Evolutionary conservation across 2,888 invertebrate species (phyloP), one percentile per base, ranked within the genome.

Genomic region (Cataglyphis altisquamis): DNA sequence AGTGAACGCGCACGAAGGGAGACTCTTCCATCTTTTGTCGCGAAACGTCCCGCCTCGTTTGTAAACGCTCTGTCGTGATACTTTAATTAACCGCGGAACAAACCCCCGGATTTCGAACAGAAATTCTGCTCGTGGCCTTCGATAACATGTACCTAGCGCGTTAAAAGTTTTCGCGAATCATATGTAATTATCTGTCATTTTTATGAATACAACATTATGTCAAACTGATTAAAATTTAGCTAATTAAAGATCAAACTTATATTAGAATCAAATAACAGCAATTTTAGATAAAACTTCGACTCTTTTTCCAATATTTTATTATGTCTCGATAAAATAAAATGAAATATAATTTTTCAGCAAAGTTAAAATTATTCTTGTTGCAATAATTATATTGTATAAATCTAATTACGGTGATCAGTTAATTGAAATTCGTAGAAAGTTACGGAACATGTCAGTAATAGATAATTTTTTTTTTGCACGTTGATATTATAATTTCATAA

Each of bases 41-140:
- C 41, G 29, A 77, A 77, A 77, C 55, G 39, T 72, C 72, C 78
- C 72, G 72, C 32, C 72, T 80, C 78, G 78, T 80, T 80, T 80
- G 78, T 80, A 80, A 80, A 80, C 78, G 78, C 72, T 32, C 78
- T 45, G 55, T 57, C 70, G 78, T 78, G 60, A 80, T 80, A 80
- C 78, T 80, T 80, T 80, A 80, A 80, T 80, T 80, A 80, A 80
- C 78, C 78, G 60, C 73, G 41, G 32, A 60, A 72, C 45, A 39
- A 48, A 60, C 15, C 70, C 52, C 60, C 25, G 10, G 39, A 18
- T 29, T 57, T 78, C 41, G 25, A 80, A 48, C 60, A 60, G 36
- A 12, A 72, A 60, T 80, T 25, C 18, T 68, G 4, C 36, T 41
- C 45, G 6, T 15, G 21, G 41, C 57, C 32, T 78, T 45, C 32